Evolutionary conservation across 1,140 invertebrate genomes (phyloP).

Genomic region (Aphis craccivora): DNA sequence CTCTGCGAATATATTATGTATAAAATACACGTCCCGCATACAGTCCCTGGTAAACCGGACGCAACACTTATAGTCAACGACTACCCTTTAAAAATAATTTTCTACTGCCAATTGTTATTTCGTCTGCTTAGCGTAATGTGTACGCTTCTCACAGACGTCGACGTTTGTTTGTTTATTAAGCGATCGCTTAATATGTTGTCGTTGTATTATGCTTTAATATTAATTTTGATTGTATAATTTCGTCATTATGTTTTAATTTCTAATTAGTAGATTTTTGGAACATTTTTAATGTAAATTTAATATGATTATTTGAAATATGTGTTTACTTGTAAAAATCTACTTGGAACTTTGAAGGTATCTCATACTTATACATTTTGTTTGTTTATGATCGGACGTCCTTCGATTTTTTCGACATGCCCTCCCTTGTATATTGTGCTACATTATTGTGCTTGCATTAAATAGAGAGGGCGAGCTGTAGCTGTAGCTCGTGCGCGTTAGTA

Average conservation of each 20-base stretch:
- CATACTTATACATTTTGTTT: neutral
- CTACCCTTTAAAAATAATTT: constrained; percentile 14
- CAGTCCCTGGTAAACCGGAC: neutral
- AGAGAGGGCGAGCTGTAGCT: neutral
- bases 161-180: no score
- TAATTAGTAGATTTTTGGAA: neutral
- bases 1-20: neutral
- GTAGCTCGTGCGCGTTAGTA: neutral
- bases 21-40: neutral
- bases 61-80: neutral
- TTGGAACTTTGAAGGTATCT: neutral
- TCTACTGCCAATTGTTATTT: neutral
- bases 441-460: neutral
- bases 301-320: neutral
- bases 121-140: neutral
- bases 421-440: neutral
- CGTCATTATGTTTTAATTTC: neutral
- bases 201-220: neutral
- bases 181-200: neutral
- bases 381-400: neutral
- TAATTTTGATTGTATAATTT: neutral
- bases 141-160: neutral
- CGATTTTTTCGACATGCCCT: neutral
- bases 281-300: neutral
- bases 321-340: neutral